These are phyloP conservation scores for Vannuccia rotundouncinata DNA, from an alignment of 2,888 invertebrate species.

Conservation along the genomic window DNA sequence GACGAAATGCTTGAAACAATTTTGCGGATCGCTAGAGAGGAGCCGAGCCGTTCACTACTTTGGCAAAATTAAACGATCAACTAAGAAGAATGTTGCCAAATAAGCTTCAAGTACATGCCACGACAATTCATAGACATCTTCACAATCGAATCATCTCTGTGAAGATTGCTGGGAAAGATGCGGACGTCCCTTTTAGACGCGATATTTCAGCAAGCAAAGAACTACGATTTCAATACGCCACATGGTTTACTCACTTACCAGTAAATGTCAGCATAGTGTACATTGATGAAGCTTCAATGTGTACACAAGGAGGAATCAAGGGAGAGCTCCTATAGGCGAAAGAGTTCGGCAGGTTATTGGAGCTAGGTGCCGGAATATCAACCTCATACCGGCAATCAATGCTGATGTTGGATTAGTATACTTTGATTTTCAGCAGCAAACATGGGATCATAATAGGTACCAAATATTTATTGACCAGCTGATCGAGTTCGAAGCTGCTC, in stretches of 20 bases:
- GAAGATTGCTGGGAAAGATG: constrained; percentile 26
- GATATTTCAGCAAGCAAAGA: constrained; percentile 17
- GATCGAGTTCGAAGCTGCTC: no score
- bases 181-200: constrained; percentile 1
- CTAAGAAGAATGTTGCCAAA: constrained; percentile 5
- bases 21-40: constrained; percentile 15
- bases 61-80: constrained; percentile 17
- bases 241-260: constrained; percentile 20
- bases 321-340: no score
- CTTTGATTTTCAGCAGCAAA: no score
- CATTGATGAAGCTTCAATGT: constrained; percentile 16
- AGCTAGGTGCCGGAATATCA: no score
- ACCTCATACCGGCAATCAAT: no score
- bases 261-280: constrained; percentile 14
- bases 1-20: constrained; percentile 30
- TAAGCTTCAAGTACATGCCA: constrained; percentile 13
- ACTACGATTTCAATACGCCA: constrained; percentile 17
- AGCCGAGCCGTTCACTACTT: no score
- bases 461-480: no score
- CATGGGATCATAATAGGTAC: no score
- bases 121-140: constrained; percentile 4
- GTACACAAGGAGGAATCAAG: no score
- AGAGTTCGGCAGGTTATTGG: no score
- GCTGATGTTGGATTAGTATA: no score
- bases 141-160: constrained; percentile 16